Evolutionary conservation across 2,113 vertebrate genomes (phyloP), one percentile per base, ranked within the genome.

Genomic region (Aegithalos caudatus): DNA sequence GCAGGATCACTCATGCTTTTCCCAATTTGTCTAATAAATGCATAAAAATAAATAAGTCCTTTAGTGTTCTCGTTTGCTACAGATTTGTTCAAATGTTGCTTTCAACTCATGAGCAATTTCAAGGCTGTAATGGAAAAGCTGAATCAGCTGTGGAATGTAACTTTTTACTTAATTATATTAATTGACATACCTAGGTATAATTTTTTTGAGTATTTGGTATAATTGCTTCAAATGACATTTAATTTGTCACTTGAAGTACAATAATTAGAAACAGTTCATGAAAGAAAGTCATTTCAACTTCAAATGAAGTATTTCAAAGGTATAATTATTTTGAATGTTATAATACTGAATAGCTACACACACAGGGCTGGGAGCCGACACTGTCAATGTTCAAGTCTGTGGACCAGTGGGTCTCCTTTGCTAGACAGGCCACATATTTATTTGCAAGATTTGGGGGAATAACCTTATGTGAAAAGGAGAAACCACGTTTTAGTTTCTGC

Each of bases 161-260:
- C 91, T 96, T 97, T 94, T 83, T 61, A 92, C 92, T 97, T 98
- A 97, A 98, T 98, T 95, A 97, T 97, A 95, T 94, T 98, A 98
- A 98, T 98, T 97, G 90, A 89, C 95, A 97, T 97, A 97, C 96
- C 96, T 97, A 89, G 89, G 94, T 94, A 89, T 96, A 96, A 97
- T 97, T 97, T 97, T 97, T 97, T 97, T 94, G 70, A 98, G 96
- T 96, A 97, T 98, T 97, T 97, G 78, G 89, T 95, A 84, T 96
- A 98, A 98, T 98, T 98, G 93, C 91, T 29, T 98, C 95, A 98
- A 98, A 97, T 98, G 98, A 95, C 95, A 97, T 97, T 98, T 97
- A 98, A 98, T 98, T 98, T 98, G 97, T 97, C 97, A 96, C 86
- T 95, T 97, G 94, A 98, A 98, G 95, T 95, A 97, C 92, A 98